These are phyloP conservation scores for Eulemur macaco DNA, from an alignment of 2,113 vertebrate genomes.

Conservation along the genomic window DNA sequence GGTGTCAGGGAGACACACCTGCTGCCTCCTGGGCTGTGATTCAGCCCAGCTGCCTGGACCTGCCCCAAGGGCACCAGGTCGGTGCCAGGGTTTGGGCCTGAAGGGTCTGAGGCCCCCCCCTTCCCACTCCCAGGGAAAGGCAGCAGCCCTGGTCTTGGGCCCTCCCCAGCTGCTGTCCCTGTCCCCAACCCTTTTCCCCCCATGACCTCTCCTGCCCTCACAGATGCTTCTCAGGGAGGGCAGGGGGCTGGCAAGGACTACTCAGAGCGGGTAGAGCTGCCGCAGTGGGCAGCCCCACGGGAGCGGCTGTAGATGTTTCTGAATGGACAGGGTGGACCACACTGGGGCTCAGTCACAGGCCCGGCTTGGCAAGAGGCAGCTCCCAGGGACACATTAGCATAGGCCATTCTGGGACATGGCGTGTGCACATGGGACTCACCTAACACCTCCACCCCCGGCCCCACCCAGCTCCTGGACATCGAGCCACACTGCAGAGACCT, in stretches of 20 bases:
- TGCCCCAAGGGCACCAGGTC: background rate
- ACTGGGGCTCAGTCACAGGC: background rate
- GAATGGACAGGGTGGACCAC: background rate
- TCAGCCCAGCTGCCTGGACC: background rate
- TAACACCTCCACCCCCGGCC: background rate
- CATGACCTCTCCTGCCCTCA: background rate
- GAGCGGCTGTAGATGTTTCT: background rate
- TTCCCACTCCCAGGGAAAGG: background rate
- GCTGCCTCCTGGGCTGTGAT: background rate
- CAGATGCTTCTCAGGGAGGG: background rate
- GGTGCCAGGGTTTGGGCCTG: background rate
- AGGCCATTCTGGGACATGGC: background rate
- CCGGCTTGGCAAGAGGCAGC: background rate
- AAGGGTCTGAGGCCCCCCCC: background rate
- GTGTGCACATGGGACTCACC: background rate
- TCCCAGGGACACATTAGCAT: background rate
- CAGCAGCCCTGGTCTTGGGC: background rate
- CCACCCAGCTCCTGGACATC: background rate
- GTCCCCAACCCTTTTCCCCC: background rate
- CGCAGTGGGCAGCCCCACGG: fast-evolving
- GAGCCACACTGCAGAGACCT: background rate
- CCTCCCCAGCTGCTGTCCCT: background rate
- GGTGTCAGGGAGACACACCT: background rate
- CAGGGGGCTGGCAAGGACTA: background rate
- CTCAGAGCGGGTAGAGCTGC: background rate